phyloP scores from a whole-genome alignment of 2,797 vertebrate genomes.

The Malurus leucopterus region DNA sequence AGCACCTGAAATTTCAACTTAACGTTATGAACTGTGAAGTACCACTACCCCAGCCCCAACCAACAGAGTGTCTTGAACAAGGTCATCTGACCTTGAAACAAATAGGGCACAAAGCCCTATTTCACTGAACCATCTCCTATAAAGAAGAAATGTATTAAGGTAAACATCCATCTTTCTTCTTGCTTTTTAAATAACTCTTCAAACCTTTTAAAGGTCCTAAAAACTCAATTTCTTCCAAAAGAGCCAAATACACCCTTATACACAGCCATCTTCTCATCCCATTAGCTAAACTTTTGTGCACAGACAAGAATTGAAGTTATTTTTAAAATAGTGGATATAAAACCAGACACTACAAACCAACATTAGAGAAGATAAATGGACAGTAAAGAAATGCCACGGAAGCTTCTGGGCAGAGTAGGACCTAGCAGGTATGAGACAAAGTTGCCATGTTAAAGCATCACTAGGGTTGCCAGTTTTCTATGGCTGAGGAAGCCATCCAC shows the following conservation, averaged over 20 bases:
- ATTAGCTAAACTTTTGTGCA: neutral
- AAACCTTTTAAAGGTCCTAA: neutral
- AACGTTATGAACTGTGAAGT: neutral
- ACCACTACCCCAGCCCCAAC: neutral
- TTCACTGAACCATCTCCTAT: neutral
- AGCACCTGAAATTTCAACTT: neutral
- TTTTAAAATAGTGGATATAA: neutral
- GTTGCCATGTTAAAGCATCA: neutral
- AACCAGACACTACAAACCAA: neutral
- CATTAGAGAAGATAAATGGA: neutral
- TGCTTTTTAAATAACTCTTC: neutral
- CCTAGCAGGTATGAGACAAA: neutral
- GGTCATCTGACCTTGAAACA: neutral
- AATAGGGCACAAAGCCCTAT: neutral
- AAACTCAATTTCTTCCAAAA: neutral
- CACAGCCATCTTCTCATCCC: neutral
- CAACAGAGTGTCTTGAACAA: neutral
- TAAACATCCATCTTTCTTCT: neutral
- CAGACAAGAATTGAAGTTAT: neutral
- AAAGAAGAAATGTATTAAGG: neutral
- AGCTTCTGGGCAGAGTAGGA: neutral
- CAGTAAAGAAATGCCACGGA: neutral
- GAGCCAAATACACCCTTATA: neutral
- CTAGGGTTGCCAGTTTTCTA: neutral
- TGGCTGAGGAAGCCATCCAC: neutral